Evolutionary conservation across 2,888 invertebrate species (phyloP), one percentile per base, ranked within the genome.

Genomic region (Monochamus alternatus): DNA sequence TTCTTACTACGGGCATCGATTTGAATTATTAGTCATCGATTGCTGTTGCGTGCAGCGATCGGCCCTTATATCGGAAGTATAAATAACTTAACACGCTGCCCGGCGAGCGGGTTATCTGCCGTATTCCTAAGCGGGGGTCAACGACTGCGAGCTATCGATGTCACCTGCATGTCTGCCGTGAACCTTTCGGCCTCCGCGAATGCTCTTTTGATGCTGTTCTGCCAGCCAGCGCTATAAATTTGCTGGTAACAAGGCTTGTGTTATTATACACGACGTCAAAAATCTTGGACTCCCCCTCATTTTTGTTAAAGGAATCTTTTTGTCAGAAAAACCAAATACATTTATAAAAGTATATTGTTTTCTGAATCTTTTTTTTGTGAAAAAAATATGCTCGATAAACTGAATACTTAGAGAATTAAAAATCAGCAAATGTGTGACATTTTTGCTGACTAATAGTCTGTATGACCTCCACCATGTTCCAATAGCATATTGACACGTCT

Each of bases 1-100:
- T 64, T 64, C 43, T 64, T 38, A 64, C n/a, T 64, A 64, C 8
- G 44, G n/a, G 22, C 14, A 64, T 64, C 51, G 30, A 43, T 58
- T 43, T 69, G 60, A 62, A 47, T 69, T 62, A 60, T 69, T 60
- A 51, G 10, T 47, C 69, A 51, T 69, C 47, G 32, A 59, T 51
- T 47, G 44, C 30, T n/a, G 67, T 68, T 58, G 68, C 60, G 69
- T 69, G 69, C 60, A 44, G 31, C 43, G 44, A 51, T 60, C 60
- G 69, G 30, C 60, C 60, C 31, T 12, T 32, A 47, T n/a, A 69
- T 69, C 47, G 69, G 60, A 69, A 69, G 60, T 60, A 69, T 69
- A 60, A 69, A 69, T 69, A 69, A 60, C 69, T 69, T 60, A 69
- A 30, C 14, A 69, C 44, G 55, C 67, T 38, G 47, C 68, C 51